phyloP scores from a whole-genome alignment of 2,113 vertebrate species.

The Thunnus maccoyii region DNA sequence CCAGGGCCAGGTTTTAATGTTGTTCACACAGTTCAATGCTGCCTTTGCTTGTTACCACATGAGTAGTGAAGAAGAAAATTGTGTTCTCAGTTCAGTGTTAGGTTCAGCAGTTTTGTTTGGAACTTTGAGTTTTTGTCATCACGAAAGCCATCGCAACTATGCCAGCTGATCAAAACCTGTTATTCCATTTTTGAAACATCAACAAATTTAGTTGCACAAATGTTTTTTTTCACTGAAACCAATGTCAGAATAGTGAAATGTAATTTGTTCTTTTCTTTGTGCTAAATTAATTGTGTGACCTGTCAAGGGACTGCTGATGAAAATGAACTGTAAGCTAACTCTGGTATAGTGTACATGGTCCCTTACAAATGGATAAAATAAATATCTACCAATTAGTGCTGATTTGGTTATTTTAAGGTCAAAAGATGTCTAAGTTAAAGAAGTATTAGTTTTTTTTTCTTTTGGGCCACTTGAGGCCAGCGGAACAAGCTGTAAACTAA shows the following conservation, averaged over 20 bases:
- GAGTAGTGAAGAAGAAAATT: conserved; percentile 11
- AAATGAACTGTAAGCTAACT: neutral
- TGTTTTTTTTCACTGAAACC: neutral
- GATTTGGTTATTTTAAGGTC: neutral
- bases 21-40: conserved; percentile 29
- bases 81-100: conserved; percentile 1
- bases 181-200: neutral
- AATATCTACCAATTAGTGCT: neutral
- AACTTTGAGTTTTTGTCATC: conserved; percentile 8
- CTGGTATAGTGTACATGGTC: no score
- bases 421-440: no score
- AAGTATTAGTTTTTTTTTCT: no score
- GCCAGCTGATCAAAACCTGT: neutral
- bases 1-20: conserved; percentile 11
- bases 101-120: neutral
- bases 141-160: neutral
- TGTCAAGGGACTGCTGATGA: neutral
- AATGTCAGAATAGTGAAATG: neutral
- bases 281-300: neutral
- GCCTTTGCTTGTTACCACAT: conserved; percentile 31
- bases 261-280: neutral
- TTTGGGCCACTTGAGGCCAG: no score
- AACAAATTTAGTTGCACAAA: neutral
- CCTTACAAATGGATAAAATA: neutral
- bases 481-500: no score